These are phyloP conservation scores for Eubucco bourcierii DNA, from an alignment of 2,113 vertebrate species.

Conservation along the genomic window DNA sequence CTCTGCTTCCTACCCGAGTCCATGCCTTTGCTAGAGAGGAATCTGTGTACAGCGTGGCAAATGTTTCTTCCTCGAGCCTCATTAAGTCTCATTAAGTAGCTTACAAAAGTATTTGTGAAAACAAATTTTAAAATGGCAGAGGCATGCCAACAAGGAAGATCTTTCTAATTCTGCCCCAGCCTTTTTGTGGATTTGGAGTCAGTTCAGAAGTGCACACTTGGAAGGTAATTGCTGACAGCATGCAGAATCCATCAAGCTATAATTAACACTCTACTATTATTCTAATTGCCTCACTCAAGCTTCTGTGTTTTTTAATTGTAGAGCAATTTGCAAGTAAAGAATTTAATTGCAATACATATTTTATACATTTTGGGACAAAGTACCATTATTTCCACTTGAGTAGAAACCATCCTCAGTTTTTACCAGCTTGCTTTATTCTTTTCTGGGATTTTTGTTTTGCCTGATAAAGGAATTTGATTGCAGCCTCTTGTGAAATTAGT, in stretches of 20 bases:
- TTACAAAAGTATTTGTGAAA: conserved; percentile 72
- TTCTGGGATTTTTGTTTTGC: neutral
- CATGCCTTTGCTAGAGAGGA: conserved; percentile 13
- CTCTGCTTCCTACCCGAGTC: neutral
- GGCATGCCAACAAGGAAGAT: conserved; percentile 66
- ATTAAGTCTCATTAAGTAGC: conserved; percentile 78
- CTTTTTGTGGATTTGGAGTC: conserved; percentile 78
- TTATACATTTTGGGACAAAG: conserved; percentile 73
- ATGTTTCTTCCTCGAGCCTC: conserved; percentile 63
- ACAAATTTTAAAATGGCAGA: conserved; percentile 61
- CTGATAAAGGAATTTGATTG: conserved; percentile 51
- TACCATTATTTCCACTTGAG: conserved; percentile 63
- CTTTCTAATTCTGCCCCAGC: conserved; percentile 68
- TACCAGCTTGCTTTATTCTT: conserved; percentile 51
- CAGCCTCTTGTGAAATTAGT: conserved; percentile 63
- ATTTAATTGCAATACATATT: conserved; percentile 79
- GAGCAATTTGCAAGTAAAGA: conserved; percentile 78
- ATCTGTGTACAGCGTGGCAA: conserved; percentile 2
- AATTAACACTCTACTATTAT: conserved; percentile 82
- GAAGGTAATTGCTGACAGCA: conserved; percentile 78
- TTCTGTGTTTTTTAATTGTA: conserved; percentile 79
- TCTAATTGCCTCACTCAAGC: conserved; percentile 80
- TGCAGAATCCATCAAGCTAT: conserved; percentile 77
- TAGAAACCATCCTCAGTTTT: conserved; percentile 22
- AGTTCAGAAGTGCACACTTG: conserved; percentile 74